These are phyloP conservation scores for Trichechus manatus DNA, from an alignment of 2,113 vertebrate genomes.

Conservation along the genomic window DNA sequence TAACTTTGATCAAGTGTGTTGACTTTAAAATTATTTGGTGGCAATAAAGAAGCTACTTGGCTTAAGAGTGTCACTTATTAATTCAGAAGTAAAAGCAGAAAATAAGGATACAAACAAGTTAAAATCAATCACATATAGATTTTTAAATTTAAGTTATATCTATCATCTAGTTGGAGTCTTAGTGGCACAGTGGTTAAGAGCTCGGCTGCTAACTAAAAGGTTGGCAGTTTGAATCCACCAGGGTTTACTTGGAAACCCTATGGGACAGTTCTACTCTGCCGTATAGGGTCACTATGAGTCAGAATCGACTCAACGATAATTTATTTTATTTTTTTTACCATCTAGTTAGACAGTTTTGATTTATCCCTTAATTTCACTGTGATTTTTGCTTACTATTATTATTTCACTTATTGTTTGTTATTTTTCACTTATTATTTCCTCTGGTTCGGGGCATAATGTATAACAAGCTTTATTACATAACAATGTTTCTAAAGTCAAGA, in stretches of 20 bases:
- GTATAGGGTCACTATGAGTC: too few relatives aligned
- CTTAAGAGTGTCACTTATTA: neutral
- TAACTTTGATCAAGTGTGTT: neutral
- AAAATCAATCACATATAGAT: neutral
- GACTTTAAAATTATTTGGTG: conserved; percentile 12
- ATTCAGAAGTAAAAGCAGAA: neutral
- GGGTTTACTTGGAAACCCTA: too few relatives aligned
- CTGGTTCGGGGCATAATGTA: neutral
- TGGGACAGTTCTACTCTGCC: too few relatives aligned
- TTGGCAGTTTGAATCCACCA: too few relatives aligned
- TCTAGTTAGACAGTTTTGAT: neutral
- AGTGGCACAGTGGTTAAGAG: too few relatives aligned
- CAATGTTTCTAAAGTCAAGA: neutral
- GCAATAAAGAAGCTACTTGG: neutral
- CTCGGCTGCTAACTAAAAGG: too few relatives aligned
- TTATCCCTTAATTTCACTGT: neutral
- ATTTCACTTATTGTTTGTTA: neutral
- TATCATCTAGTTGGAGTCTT: neutral
- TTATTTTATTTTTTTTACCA: too few relatives aligned
- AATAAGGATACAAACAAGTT: neutral
- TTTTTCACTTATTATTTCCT: neutral
- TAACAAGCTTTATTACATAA: neutral
- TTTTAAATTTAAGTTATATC: neutral
- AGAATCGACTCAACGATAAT: too few relatives aligned
- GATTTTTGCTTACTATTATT: neutral